Conservation (phyloP, 2,113 vertebrate genomes). For the Sylvietta virens region DNA sequence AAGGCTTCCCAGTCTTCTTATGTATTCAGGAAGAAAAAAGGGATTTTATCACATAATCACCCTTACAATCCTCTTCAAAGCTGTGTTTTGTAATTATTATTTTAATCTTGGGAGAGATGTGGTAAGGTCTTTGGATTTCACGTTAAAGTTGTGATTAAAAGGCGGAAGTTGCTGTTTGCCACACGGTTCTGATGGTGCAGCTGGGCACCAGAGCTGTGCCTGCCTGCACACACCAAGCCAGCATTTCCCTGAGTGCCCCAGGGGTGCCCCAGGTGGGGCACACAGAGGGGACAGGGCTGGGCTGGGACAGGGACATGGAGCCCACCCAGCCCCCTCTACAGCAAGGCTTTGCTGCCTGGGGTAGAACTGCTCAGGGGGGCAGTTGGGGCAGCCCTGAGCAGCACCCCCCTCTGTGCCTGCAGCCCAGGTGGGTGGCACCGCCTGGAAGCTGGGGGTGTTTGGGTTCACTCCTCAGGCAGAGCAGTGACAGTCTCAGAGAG, state of each 20-base stretch:
- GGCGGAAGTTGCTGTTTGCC: not conserved
- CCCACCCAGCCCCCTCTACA: not conserved
- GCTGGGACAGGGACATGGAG: not conserved
- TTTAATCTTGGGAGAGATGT: not conserved
- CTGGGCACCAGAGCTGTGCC: not conserved
- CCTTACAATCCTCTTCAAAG: not conserved
- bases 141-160: not conserved
- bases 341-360: not conserved
- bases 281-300: not conserved
- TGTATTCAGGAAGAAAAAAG: not conserved
- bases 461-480: not conserved
- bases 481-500: not conserved
- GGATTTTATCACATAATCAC: not conserved
- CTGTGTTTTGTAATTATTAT: not conserved
- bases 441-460: not conserved
- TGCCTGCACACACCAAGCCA: fast-evolving
- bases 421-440: not conserved
- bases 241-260: fast-evolving
- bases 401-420: not conserved
- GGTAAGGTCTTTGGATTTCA: not conserved
- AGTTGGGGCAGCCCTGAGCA: not conserved
- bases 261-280: not conserved
- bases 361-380: not conserved
- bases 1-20: not conserved
- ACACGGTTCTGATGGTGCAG: not conserved